Conservation (phyloP, 2,797 vertebrate species). For the Rhynchonycteris naso region DNA sequence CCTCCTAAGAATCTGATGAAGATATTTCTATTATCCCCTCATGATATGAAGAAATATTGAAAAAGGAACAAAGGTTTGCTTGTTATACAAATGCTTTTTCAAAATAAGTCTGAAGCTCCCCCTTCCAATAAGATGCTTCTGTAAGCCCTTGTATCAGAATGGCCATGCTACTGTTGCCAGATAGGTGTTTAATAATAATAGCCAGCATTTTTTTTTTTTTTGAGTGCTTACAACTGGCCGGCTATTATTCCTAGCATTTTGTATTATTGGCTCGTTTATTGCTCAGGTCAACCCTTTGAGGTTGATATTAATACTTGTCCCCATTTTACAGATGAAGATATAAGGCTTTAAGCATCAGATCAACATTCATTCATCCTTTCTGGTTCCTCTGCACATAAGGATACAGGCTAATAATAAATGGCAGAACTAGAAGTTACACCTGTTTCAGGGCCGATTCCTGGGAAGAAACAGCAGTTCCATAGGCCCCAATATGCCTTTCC, state of each 20-base stretch:
- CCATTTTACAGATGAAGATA: neutral
- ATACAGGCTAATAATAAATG: neutral
- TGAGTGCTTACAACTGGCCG: neutral
- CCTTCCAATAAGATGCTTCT: neutral
- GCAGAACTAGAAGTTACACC: neutral
- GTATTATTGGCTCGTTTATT: neutral
- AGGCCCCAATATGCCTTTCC: neutral
- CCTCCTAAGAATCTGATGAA: neutral
- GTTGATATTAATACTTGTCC: neutral
- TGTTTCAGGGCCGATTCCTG: neutral
- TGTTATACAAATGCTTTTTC: slow-evolving; percentile 4
- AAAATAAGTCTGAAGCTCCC: neutral
- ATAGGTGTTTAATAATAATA: neutral
- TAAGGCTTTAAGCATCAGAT: neutral
- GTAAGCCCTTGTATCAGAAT: neutral
- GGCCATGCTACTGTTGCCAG: neutral
- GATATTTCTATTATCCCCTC: neutral
- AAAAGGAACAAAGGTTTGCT: neutral
- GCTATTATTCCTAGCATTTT: neutral
- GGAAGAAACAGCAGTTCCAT: neutral
- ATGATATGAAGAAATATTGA: neutral
- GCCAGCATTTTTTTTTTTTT: neutral
- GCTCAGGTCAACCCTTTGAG: neutral
- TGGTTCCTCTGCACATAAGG: neutral
- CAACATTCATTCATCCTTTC: neutral